A percentile compares a stretch with the other conserved stretches of the same genome.
phyloP scores from a whole-genome alignment of 2,888 invertebrate genomes.

The Baccha elongata region DNA sequence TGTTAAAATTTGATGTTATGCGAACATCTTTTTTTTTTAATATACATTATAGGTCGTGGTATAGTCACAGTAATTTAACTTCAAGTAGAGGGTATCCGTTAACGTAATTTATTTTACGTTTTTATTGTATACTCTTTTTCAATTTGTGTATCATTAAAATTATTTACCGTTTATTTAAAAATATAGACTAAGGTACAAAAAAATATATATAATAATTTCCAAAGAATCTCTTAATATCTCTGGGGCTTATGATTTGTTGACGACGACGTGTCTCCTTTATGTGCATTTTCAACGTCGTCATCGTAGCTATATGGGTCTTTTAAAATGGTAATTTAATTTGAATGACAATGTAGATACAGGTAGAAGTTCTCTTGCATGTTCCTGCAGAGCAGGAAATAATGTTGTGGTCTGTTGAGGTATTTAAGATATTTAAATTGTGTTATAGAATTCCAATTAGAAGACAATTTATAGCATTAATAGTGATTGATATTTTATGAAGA shows the following conservation, averaged over 20 bases:
- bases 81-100: conserved; percentile 24
- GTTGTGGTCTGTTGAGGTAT: background rate
- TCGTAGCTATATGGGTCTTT: background rate
- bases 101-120: conserved; percentile 42
- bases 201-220: conserved; percentile 5
- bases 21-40: background rate
- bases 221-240: conserved; percentile 59
- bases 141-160: conserved; percentile 70
- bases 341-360: conserved; percentile 20
- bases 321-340: conserved; percentile 52
- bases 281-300: conserved; percentile 28
- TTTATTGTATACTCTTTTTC: conserved; percentile 55
- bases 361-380: background rate
- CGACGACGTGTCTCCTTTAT: conserved; percentile 54
- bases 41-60: conserved; percentile 1
- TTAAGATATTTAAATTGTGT: conserved; percentile 3
- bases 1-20: conserved; percentile 3
- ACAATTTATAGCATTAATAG: conserved; percentile 39
- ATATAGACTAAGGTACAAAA: conserved; percentile 9
- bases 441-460: conserved; percentile 38
- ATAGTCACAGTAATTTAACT: conserved; percentile 45
- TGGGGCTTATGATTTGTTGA: conserved; percentile 66
- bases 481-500: conserved; percentile 20
- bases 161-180: conserved; percentile 44
- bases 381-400: background rate